Evolutionary conservation across 2,113 vertebrate species (phyloP).

Genomic region (Leucopsar rothschildi): DNA sequence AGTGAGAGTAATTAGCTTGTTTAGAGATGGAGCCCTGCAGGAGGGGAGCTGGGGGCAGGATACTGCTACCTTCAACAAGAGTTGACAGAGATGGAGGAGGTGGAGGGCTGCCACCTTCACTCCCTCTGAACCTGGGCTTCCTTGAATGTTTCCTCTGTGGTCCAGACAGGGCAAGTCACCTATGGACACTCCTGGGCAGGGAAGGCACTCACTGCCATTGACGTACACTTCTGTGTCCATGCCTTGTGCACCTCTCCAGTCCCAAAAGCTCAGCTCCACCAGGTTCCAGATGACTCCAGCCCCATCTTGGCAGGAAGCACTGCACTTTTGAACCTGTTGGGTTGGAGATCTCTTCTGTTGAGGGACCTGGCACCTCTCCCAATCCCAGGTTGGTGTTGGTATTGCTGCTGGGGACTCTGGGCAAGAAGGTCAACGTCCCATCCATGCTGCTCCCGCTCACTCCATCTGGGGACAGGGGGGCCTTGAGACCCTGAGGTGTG

Average conservation of each 20-base stretch:
- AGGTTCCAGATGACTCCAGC: neutral
- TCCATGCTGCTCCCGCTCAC: neutral
- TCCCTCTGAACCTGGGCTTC: neutral
- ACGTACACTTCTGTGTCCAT: rapidly evolving
- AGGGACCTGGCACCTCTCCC: neutral
- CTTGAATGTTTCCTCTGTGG: rapidly evolving
- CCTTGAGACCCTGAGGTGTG: neutral
- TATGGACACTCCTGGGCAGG: rapidly evolving
- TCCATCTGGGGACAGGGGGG: neutral
- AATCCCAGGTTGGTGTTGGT: rapidly evolving
- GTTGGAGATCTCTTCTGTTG: neutral
- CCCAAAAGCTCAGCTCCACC: neutral
- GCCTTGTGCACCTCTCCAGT: rapidly evolving
- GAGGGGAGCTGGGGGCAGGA: neutral
- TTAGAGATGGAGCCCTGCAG: neutral
- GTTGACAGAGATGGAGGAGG: neutral
- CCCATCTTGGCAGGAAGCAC: neutral
- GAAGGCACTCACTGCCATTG: neutral
- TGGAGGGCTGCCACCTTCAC: too few species aligned
- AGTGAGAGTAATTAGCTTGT: neutral
- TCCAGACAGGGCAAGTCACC: neutral
- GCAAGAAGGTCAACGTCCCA: neutral
- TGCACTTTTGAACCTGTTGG: neutral
- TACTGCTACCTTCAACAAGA: rapidly evolving
- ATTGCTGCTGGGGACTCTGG: neutral